These are phyloP conservation scores for Drosophila tani DNA, from an alignment of 1,140 invertebrate genomes.

Conservation along the genomic window DNA sequence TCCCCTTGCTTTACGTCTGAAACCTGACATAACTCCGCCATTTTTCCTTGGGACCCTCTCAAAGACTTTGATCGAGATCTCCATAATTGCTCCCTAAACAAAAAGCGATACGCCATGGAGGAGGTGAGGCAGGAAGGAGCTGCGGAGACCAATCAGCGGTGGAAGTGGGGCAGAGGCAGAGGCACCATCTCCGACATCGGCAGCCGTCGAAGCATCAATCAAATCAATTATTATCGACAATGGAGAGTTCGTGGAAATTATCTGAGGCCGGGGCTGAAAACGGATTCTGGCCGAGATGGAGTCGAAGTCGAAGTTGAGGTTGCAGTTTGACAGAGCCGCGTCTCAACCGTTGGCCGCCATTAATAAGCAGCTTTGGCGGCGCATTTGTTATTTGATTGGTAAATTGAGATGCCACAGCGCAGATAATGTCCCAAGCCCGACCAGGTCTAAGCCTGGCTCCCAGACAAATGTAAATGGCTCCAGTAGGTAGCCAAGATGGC, in stretches of 20 bases:
- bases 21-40: slow-evolving; percentile 24
- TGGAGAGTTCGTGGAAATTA: slow-evolving; percentile 77
- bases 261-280: slow-evolving; percentile 23
- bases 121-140: slow-evolving; percentile 7
- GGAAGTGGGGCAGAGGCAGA: slow-evolving; percentile 40
- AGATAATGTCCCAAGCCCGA: slow-evolving; percentile 53
- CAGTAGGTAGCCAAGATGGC: slow-evolving; percentile 79
- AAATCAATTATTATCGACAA: slow-evolving; percentile 84
- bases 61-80: slow-evolving; percentile 25
- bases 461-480: slow-evolving; percentile 74
- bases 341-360: slow-evolving; percentile 72
- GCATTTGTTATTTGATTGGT: slow-evolving; percentile 83
- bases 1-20: background rate
- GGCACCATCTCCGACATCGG: slow-evolving; percentile 21
- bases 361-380: slow-evolving; percentile 80
- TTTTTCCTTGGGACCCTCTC: slow-evolving; percentile 37
- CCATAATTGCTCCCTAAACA: slow-evolving; percentile 49
- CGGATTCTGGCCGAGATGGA: slow-evolving; percentile 25
- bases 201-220: slow-evolving; percentile 81
- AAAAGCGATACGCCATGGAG: slow-evolving; percentile 11
- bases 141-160: slow-evolving; percentile 62
- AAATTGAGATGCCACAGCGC: slow-evolving; percentile 75
- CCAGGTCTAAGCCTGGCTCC: slow-evolving; percentile 5
- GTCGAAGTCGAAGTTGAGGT: slow-evolving; percentile 24
- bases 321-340: slow-evolving; percentile 37